These are phyloP conservation scores for Cryptotermes secundus DNA, from an alignment of 1,140 invertebrate species.

Conservation along the genomic window DNA sequence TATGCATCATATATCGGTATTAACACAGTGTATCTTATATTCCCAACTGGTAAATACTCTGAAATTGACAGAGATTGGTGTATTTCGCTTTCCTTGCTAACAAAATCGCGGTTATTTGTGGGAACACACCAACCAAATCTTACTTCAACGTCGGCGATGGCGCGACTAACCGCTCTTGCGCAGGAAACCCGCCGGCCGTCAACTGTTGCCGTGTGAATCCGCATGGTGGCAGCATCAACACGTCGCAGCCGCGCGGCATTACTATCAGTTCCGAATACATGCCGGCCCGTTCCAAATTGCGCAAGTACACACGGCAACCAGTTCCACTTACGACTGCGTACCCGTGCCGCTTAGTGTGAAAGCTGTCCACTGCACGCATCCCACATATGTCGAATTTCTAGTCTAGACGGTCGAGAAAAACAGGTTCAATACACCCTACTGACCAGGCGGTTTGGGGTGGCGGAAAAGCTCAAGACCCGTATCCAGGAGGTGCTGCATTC, in stretches of 20 bases:
- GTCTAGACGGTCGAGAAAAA: no score
- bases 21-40: not conserved
- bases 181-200: not conserved
- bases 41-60: not conserved
- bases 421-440: no score
- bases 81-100: not conserved
- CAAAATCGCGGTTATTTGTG: not conserved
- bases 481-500: no score
- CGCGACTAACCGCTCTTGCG: not conserved
- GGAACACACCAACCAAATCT: not conserved
- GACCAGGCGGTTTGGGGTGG: no score
- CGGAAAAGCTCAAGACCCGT: no score
- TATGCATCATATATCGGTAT: not conserved
- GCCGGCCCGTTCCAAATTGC: not conserved
- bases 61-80: not conserved
- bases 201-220: not conserved
- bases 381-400: no score
- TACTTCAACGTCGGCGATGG: not conserved
- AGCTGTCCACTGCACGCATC: no score
- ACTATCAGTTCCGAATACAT: not conserved
- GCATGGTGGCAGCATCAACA: slow-evolving; percentile 4
- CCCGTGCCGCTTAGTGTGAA: no score
- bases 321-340: no score
- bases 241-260: not conserved
- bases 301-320: not conserved